Evolutionary conservation across 2,888 invertebrate genomes (phyloP).

Genomic region (Agonopterix alstromeriana): DNA sequence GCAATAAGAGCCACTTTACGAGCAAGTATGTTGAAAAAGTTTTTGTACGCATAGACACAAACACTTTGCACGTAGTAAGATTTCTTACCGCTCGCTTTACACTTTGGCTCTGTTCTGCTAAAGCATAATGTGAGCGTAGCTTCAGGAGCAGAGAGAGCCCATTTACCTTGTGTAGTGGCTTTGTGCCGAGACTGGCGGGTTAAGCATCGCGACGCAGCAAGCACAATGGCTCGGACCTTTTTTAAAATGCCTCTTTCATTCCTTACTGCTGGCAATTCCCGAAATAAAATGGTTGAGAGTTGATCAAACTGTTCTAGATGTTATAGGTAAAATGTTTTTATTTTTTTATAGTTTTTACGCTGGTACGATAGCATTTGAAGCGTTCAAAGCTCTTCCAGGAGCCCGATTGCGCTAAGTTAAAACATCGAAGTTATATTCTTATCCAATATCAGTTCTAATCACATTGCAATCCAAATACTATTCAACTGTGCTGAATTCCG

Average conservation of each 20-base stretch:
- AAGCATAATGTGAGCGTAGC: slow-evolving; percentile 45
- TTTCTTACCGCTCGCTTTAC: slow-evolving; percentile 18
- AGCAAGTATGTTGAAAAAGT: no score
- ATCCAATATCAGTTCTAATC: no score
- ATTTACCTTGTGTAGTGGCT: slow-evolving; percentile 66
- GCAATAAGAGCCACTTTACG: no score
- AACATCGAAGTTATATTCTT: no score
- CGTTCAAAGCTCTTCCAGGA: no score
- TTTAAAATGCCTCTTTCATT: slow-evolving; percentile 51
- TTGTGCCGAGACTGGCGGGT: slow-evolving; percentile 57
- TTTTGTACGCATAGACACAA: no score
- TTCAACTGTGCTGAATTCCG: no score
- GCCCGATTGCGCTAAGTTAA: no score
- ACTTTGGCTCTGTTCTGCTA: slow-evolving; percentile 12
- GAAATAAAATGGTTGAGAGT: slow-evolving; percentile 38
- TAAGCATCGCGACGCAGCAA: slow-evolving; percentile 47
- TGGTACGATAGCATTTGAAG: no score
- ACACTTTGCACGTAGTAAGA: slow-evolving; percentile 11
- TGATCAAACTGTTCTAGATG: slow-evolving; percentile 34
- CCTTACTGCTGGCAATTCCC: slow-evolving; percentile 30
- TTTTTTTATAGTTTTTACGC: no score
- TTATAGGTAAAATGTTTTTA: slow-evolving; percentile 13
- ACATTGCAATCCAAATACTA: no score
- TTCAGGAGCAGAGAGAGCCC: slow-evolving; percentile 47
- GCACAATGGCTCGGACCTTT: slow-evolving; percentile 57